Base-by-base conservation (phyloP, 1,140 invertebrate species). In the Melanaphis sacchari region DNA sequence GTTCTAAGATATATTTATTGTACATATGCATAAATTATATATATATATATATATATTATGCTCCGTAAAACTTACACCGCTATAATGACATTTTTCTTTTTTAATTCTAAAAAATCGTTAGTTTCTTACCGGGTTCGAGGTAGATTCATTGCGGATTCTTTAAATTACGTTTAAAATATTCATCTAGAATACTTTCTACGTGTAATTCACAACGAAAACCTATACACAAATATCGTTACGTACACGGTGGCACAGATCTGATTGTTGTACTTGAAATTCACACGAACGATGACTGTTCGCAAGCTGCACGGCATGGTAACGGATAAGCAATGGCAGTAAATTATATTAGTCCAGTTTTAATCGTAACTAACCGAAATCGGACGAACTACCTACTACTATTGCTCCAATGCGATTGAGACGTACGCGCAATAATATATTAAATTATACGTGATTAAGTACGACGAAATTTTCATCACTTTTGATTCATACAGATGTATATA, bases 401-500 rank as follows among this genome's bases (percentile, higher is more conserved):
- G 59, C 59, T 76, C 31, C 59, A n/a, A 76, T 6, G 5, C 59
- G n/a, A 76, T 76, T 76, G 59, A 76, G 59, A n/a, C 59, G 59
- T 18, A 76, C 3, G 18, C 31, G 59, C 59, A 15, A n/a, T 49
- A 18, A 49, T 49, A 49, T 49, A 49, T 49, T 43, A 43, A 6
- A 43, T 43, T 49, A 49, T 2, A 49, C 15, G 46, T n/a, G 15
- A 15, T n/a, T n/a, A n/a, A n/a, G 15, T 76, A 76, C 59, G 18
- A 36, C 59, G n/a, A 76, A 76, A 76, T n/a, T 76, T n/a, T 76
- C 59, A n/a, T 76, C 59, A 76, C 59, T 76, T n/a, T n/a, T 76
- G 31, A 5, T 76, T 76, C 59, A 18, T n/a, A n/a, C n/a, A 15
- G 9, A 31, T 31, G 3, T 59, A 9, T 59, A 8, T 31, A 11